A percentile compares a stretch with the other conserved stretches of the same genome.
Evolutionary conservation across 1,140 invertebrate genomes (phyloP).

Genomic region (Panagrolaimus sp.): DNA sequence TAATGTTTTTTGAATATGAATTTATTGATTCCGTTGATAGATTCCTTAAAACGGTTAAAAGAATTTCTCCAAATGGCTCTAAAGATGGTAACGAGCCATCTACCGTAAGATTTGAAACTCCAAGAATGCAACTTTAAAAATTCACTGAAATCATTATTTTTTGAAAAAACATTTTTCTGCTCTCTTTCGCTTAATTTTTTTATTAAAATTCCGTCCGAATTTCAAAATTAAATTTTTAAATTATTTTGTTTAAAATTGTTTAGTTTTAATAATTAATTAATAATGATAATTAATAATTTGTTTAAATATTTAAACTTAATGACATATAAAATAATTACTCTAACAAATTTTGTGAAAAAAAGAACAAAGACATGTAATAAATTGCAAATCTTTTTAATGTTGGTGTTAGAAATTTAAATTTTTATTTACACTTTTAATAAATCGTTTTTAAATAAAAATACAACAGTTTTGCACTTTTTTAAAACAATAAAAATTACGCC

Average conservation of each 20-base stretch:
- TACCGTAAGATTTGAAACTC: background rate
- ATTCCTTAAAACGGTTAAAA: constrained; percentile 42
- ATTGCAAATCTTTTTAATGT: too few species aligned
- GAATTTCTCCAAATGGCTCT: constrained; percentile 35
- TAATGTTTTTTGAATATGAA: constrained; percentile 43
- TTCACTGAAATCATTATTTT: too few species aligned
- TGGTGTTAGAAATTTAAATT: too few species aligned
- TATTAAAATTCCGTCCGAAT: background rate
- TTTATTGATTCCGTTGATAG: constrained; percentile 48
- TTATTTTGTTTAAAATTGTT: background rate
- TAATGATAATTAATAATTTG: too few species aligned
- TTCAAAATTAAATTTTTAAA: background rate
- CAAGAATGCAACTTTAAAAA: constrained; percentile 1
- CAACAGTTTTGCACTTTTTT: too few species aligned
- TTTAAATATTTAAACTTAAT: too few species aligned
- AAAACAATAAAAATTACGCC: too few species aligned
- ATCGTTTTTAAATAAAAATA: too few species aligned
- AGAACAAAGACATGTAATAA: too few species aligned
- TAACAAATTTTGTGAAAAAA: too few species aligned
- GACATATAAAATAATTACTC: too few species aligned
- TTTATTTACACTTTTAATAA: too few species aligned
- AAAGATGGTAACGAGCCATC: constrained; percentile 37
- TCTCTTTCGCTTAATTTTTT: background rate
- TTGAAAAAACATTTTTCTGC: background rate
- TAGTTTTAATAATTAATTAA: background rate